These are phyloP conservation scores for Myxocyprinus asiaticus DNA, from an alignment of 2,113 vertebrate genomes.

Conservation along the genomic window DNA sequence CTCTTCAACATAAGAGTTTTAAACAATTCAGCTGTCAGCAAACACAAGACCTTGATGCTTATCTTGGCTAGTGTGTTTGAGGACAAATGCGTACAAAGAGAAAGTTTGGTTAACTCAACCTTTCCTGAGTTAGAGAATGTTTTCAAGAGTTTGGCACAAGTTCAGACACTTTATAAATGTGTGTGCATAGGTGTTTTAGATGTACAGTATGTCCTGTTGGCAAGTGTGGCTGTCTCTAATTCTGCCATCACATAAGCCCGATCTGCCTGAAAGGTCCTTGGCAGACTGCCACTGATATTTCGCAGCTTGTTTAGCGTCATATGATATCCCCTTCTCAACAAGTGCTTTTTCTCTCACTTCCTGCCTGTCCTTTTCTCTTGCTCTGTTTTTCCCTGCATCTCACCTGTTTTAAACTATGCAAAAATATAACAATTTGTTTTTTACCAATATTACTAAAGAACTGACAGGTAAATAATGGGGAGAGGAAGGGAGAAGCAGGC, in stretches of 20 bases:
- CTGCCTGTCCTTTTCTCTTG: neutral
- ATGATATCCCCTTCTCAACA: slow-evolving; percentile 32
- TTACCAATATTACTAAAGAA: neutral
- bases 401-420: no score
- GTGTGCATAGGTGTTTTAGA: neutral
- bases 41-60: slow-evolving; percentile 5
- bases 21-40: slow-evolving; percentile 6
- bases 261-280: slow-evolving; percentile 37
- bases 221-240: slow-evolving; percentile 22
- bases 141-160: slow-evolving; percentile 33
- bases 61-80: neutral
- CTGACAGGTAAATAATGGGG: neutral
- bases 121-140: slow-evolving; percentile 20
- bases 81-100: slow-evolving; percentile 6
- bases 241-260: slow-evolving; percentile 16
- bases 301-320: slow-evolving; percentile 44
- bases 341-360: neutral
- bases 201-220: slow-evolving; percentile 16
- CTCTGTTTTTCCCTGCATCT: neutral
- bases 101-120: neutral
- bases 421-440: no score
- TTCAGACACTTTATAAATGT: slow-evolving; percentile 19
- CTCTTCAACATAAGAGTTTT: no score
- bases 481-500: neutral
- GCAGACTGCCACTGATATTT: slow-evolving; percentile 26